phyloP scores from a whole-genome alignment of 2,888 invertebrate species.

The Ormyrus thymus region DNA sequence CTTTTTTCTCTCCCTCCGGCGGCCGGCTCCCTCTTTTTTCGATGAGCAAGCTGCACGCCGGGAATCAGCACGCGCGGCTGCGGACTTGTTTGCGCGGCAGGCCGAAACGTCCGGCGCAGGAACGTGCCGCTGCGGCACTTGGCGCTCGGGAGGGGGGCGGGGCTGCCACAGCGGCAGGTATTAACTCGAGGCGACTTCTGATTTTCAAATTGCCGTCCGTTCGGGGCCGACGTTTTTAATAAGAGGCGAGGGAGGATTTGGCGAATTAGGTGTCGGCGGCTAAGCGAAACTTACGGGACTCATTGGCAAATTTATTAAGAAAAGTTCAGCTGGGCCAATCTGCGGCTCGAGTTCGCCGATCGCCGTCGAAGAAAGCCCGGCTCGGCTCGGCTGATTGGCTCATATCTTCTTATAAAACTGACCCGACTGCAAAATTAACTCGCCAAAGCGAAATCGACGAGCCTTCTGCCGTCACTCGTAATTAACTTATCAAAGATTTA shows the following conservation, averaged over 20 bases:
- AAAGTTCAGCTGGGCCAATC: conserved; percentile 13
- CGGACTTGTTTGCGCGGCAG: too few species aligned
- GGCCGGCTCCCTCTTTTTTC: conserved; percentile 4
- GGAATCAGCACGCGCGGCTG: neutral
- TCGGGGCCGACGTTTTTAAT: conserved; percentile 8
- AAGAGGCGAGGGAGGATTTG: neutral
- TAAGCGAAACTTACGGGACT: conserved; percentile 6
- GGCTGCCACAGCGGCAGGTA: neutral
- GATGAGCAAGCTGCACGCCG: conserved; percentile 25
- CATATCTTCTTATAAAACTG: conserved; percentile 62
- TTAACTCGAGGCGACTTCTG: neutral
- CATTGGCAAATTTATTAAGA: conserved; percentile 28
- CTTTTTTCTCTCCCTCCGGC: neutral
- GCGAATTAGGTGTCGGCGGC: conserved; percentile 11
- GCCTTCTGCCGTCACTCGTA: too few species aligned
- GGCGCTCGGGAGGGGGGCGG: too few species aligned
- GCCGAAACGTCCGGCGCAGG: too few species aligned
- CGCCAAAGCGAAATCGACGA: conserved; percentile 15
- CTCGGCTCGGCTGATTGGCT: conserved; percentile 56
- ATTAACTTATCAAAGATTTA: too few species aligned
- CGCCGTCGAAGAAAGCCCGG: conserved; percentile 38
- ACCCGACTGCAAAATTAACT: conserved; percentile 56
- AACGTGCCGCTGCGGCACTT: too few species aligned
- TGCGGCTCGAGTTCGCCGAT: conserved; percentile 15
- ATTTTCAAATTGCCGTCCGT: too few species aligned